These are phyloP conservation scores for Epinephelus awoara DNA, from an alignment of 2,797 vertebrate genomes.

Conservation along the genomic window DNA sequence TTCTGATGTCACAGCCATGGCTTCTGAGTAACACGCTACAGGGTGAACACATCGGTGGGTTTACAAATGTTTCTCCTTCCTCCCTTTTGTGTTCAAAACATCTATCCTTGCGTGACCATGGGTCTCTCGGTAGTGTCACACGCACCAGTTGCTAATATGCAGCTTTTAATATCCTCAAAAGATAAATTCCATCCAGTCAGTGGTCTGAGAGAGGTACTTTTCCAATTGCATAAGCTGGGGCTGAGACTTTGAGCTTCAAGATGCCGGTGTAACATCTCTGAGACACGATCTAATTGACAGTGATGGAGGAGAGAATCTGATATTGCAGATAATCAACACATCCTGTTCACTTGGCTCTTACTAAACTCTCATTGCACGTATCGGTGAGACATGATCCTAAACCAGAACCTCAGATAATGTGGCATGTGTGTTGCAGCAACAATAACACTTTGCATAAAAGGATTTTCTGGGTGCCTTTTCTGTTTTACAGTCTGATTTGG, in stretches of 20 bases:
- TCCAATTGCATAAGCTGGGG: constrained; percentile 70
- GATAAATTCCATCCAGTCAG: constrained; percentile 81
- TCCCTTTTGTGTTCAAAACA: constrained; percentile 54
- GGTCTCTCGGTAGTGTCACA: constrained; percentile 65
- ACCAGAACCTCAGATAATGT: no score
- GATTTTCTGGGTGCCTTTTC: background rate
- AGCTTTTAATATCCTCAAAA: constrained; percentile 81
- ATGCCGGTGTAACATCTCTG: constrained; percentile 52
- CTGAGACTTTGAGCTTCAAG: constrained; percentile 48
- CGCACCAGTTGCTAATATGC: constrained; percentile 79
- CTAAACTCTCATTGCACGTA: constrained; percentile 24
- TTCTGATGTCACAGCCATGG: constrained; percentile 14
- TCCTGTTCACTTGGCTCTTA: constrained; percentile 12
- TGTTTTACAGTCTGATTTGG: constrained; percentile 6
- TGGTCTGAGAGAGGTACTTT: constrained; percentile 79
- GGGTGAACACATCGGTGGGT: constrained; percentile 2
- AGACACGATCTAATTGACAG: constrained; percentile 55
- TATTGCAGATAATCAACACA: constrained; percentile 43
- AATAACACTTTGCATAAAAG: constrained; percentile 14
- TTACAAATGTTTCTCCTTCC: constrained; percentile 49
- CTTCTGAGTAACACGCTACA: constrained; percentile 23
- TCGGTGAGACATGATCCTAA: background rate
- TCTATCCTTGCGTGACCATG: constrained; percentile 66
- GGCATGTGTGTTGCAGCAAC: constrained; percentile 1
- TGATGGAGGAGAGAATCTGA: constrained; percentile 38